phyloP scores from a whole-genome alignment of 2,797 vertebrate species.

The Cryptoblepharus egeriae region DNA sequence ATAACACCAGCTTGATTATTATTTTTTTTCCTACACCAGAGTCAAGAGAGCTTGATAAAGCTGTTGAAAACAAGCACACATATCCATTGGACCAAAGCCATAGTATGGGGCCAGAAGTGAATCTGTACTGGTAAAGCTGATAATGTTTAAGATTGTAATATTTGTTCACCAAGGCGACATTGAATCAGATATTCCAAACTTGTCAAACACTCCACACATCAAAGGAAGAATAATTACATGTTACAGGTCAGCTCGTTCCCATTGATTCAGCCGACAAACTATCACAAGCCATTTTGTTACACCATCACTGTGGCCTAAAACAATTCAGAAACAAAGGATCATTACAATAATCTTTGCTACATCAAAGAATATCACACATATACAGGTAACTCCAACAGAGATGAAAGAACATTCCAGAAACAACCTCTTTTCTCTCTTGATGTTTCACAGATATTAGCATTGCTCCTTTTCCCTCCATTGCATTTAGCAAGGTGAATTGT shows the following conservation, averaged over 20 bases:
- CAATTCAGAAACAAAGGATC: conserved; percentile 47
- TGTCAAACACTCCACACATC: conserved; percentile 66
- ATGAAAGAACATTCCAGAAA: conserved; percentile 54
- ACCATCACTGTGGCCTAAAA: conserved; percentile 53
- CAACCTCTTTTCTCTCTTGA: conserved; percentile 46
- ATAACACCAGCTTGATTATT: conserved; percentile 16
- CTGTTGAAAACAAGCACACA: neutral
- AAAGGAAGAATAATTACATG: conserved; percentile 67
- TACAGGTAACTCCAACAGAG: conserved; percentile 44
- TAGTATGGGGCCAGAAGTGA: conserved; percentile 29
- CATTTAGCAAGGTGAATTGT: neutral
- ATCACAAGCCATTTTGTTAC: conserved; percentile 41
- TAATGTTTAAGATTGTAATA: conserved; percentile 41
- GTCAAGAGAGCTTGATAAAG: conserved; percentile 16
- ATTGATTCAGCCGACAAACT: conserved; percentile 62
- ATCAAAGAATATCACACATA: conserved; percentile 48
- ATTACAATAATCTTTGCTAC: conserved; percentile 49
- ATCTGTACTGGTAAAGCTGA: conserved; percentile 39
- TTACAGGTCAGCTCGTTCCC: conserved; percentile 58
- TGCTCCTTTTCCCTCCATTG: neutral
- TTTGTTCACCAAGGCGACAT: conserved; percentile 43
- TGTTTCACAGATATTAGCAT: conserved; percentile 30
- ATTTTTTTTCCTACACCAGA: neutral
- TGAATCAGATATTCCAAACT: conserved; percentile 61
- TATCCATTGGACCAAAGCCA: conserved; percentile 2